phyloP scores from a whole-genome alignment of 2,888 invertebrate species.

The Prostheceraeus crozeri region DNA sequence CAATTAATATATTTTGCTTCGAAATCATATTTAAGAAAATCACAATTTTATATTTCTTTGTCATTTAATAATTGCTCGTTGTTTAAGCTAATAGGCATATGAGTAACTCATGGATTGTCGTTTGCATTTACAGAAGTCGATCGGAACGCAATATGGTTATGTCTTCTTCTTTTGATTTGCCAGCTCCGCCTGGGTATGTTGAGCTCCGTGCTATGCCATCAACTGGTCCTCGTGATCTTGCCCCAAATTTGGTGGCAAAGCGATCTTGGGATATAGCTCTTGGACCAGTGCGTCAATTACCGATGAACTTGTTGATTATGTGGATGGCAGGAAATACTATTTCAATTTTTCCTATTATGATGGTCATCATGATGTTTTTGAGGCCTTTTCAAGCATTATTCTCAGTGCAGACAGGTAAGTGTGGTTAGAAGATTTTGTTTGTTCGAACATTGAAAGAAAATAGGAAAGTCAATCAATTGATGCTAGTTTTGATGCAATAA shows the following conservation, averaged over 20 bases:
- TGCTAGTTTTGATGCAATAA: too few species aligned
- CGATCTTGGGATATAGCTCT: constrained; percentile 93
- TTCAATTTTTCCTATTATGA: constrained; percentile 99
- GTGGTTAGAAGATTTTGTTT: too few species aligned
- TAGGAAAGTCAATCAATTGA: constrained; percentile 24
- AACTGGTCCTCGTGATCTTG: constrained; percentile 10
- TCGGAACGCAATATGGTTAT: neutral
- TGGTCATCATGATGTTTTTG: constrained; percentile 98
- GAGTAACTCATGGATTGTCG: too few species aligned
- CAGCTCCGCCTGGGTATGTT: constrained; percentile 32
- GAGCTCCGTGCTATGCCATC: constrained; percentile 28
- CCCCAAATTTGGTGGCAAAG: constrained; percentile 43
- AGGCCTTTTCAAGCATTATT: constrained; percentile 90
- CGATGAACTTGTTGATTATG: constrained; percentile 99
- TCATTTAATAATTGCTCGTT: too few species aligned
- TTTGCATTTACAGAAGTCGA: neutral
- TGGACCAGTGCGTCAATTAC: constrained; percentile 80
- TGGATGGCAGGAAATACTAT: constrained; percentile 99
- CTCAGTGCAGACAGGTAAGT: constrained; percentile 64
- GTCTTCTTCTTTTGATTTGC: neutral
- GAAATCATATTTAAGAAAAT: too few species aligned
- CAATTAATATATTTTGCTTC: too few species aligned
- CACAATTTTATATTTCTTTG: too few species aligned
- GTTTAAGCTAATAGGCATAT: too few species aligned
- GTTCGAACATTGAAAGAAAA: neutral